phyloP scores from a whole-genome alignment of 2,113 vertebrate genomes.

The Numida meleagris region DNA sequence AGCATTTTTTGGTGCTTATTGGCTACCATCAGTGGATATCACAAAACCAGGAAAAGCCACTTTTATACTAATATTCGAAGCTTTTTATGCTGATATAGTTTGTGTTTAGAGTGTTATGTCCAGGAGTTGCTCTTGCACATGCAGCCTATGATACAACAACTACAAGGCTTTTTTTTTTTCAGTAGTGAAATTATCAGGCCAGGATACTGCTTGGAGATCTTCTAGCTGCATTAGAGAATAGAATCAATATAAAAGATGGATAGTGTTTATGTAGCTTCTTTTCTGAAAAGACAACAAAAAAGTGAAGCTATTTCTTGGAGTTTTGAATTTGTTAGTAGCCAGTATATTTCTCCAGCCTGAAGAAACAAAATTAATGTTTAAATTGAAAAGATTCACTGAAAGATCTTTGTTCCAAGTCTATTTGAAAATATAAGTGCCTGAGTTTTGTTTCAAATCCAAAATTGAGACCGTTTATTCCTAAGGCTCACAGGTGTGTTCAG shows the following conservation, averaged over 20 bases:
- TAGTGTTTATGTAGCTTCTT: neutral
- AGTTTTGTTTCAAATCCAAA: slow-evolving; percentile 12
- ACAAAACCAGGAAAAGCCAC: neutral
- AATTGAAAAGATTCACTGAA: neutral
- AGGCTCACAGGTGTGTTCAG: neutral
- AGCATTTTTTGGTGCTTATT: neutral
- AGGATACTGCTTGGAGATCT: neutral
- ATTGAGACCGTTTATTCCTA: neutral
- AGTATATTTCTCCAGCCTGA: neutral
- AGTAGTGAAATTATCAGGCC: neutral
- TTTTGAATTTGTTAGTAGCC: neutral
- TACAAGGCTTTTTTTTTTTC: neutral
- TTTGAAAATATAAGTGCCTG: neutral
- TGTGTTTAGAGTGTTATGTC: neutral
- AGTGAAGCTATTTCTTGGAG: neutral
- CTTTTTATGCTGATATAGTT: slow-evolving; percentile 12
- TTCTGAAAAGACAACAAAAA: neutral
- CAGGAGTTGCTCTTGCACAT: neutral
- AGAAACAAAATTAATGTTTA: neutral
- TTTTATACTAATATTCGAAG: neutral
- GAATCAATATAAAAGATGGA: neutral
- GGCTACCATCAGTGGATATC: neutral
- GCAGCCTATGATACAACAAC: neutral
- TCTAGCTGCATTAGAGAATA: neutral
- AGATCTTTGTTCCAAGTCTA: neutral